A percentile compares a stretch with the other conserved stretches of the same genome.
Evolutionary conservation across 2,888 invertebrate species (phyloP).

Genomic region (Apotomis betuletana): DNA sequence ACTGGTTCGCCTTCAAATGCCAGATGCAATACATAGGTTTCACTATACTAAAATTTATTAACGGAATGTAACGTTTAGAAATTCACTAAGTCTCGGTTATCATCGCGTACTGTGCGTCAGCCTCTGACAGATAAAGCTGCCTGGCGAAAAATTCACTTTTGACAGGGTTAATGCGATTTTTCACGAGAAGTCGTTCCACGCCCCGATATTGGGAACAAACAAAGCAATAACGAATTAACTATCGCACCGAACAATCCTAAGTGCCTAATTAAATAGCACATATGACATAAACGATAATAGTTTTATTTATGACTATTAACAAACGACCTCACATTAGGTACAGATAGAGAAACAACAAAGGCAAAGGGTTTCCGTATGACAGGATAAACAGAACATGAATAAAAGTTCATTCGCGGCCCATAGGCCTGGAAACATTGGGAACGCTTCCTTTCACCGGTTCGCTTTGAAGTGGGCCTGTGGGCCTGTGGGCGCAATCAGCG

Average conservation of each 20-base stretch:
- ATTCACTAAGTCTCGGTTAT: slow-evolving; percentile 15
- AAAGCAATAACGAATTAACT: slow-evolving; percentile 21
- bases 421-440: slow-evolving; percentile 63
- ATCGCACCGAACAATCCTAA: slow-evolving; percentile 5
- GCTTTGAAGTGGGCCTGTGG: slow-evolving; percentile 51
- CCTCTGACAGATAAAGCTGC: slow-evolving; percentile 22
- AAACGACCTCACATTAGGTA: slow-evolving; percentile 1
- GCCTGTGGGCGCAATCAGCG: slow-evolving; percentile 60
- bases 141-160: slow-evolving; percentile 12
- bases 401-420: slow-evolving; percentile 60
- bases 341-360: neutral
- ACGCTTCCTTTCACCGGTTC: slow-evolving; percentile 66
- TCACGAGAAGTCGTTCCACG: neutral
- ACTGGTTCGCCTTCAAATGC: slow-evolving; percentile 65
- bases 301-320: slow-evolving; percentile 13
- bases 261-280: slow-evolving; percentile 21
- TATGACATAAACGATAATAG: slow-evolving; percentile 10
- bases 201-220: slow-evolving; percentile 14
- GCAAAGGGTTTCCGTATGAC: slow-evolving; percentile 26
- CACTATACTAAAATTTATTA: slow-evolving; percentile 26
- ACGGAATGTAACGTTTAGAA: slow-evolving; percentile 18
- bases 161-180: slow-evolving; percentile 6
- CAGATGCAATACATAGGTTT: slow-evolving; percentile 48
- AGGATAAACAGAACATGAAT: slow-evolving; percentile 47
- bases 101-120: slow-evolving; percentile 15